Evolutionary conservation across 2,113 vertebrate genomes (phyloP).

Genomic region (Falcunculus frontatus): DNA sequence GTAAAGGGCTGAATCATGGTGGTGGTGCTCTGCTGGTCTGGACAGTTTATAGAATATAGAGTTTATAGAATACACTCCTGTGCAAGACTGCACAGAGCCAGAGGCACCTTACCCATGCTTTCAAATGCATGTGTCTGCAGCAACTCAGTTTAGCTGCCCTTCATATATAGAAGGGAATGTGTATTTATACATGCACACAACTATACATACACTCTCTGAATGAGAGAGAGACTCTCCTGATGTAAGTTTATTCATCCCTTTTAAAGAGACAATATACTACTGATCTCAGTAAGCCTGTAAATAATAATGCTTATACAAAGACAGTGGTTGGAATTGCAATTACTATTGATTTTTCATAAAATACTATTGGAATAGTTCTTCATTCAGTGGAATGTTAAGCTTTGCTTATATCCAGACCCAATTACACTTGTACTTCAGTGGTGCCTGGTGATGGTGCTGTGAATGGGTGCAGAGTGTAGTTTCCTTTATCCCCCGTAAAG

Average conservation of each 20-base stretch:
- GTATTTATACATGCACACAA: background rate
- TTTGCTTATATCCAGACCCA: background rate
- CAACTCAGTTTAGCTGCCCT: background rate
- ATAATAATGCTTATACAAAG: background rate
- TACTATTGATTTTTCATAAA: conserved; percentile 24
- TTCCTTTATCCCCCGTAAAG: background rate
- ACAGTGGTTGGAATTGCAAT: background rate
- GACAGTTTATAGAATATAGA: background rate
- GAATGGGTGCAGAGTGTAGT: background rate
- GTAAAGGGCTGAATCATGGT: background rate
- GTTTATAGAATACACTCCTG: background rate
- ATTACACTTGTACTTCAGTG: background rate
- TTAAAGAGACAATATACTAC: background rate
- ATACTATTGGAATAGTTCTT: background rate
- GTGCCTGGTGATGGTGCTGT: background rate
- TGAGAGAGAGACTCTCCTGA: background rate
- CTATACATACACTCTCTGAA: background rate
- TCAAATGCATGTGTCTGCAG: background rate
- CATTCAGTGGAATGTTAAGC: background rate
- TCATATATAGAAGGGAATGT: rapidly evolving
- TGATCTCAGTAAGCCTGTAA: background rate
- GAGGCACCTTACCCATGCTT: background rate
- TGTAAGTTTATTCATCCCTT: background rate
- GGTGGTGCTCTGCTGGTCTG: background rate
- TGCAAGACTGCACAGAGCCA: background rate